Evolutionary conservation across 2,113 vertebrate species (phyloP), one percentile per base, ranked within the genome.

Genomic region (Leucosticte australis): DNA sequence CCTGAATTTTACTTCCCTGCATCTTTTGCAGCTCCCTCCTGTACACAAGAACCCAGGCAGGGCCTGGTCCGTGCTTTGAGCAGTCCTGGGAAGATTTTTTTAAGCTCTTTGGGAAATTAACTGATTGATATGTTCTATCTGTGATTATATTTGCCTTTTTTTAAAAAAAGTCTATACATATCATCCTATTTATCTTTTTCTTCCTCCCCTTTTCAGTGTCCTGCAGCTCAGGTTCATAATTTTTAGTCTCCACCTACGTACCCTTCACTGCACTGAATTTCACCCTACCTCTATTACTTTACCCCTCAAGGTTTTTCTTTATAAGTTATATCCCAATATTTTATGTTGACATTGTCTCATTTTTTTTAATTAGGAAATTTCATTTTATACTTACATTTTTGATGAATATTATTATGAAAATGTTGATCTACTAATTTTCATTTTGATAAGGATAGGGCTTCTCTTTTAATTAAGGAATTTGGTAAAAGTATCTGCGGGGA

Each of bases 101-200:
- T 23, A 19, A 84, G 53, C 11, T 75, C 10, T 9, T 55, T 31
- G 56, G 46, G 24, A 84, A 71, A 89, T 10, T 3, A 33, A 14
- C 44, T 31, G 35, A 17, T 23, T 74, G 26, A 22, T 49, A 7
- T 33, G 30, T 50, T 24, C 30, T 44, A 31, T 8, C 35, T 67
- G 42, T 39, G 62, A 49, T 73, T 4, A 4, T 33, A 65, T 70
- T 56, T 76, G 22, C 12, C 6, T 31, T 22, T 78, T 78, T 94
- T 13, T 1, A 2, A 71, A 2, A 71, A 2, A 71, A 50, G 10
- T 28, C 65, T 41, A 3, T 57, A 28, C 0, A 0, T 63, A 24
- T 47, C 9, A 14, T 6, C 9, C 4, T 67, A 2, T 19, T 1
- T 42, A 23, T 50, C 12, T 42, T 37, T 82, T 52, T 77, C 22